Evolutionary conservation across 2,888 invertebrate species (phyloP).

Genomic region (Dasypolia templi): DNA sequence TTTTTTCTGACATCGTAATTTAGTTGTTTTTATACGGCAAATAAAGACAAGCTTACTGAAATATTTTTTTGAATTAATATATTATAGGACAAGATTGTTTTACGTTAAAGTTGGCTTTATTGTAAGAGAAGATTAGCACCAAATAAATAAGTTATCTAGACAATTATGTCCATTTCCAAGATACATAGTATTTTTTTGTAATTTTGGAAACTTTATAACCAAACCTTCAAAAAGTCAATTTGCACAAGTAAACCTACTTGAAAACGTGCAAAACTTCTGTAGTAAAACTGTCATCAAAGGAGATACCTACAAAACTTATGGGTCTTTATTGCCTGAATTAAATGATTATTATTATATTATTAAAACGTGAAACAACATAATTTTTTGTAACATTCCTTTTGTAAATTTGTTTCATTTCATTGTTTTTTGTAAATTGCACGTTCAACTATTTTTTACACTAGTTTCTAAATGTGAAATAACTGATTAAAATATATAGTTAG

Average conservation of each 20-base stretch:
- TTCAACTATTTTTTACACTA: too few relatives aligned
- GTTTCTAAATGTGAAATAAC: too few relatives aligned
- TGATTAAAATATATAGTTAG: too few relatives aligned
- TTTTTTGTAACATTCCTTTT: too few relatives aligned
- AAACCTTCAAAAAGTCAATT: background rate
- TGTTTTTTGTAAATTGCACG: too few relatives aligned
- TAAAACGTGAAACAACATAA: too few relatives aligned
- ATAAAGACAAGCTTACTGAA: conserved; percentile 15
- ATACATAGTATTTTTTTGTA: background rate
- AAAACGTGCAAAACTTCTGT: background rate
- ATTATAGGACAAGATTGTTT: background rate
- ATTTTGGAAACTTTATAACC: too few relatives aligned
- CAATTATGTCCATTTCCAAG: background rate
- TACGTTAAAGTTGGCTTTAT: background rate
- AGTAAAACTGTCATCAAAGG: too few relatives aligned
- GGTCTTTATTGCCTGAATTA: too few relatives aligned
- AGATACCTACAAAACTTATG: background rate
- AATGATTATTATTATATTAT: too few relatives aligned
- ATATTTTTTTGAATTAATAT: conserved; percentile 26
- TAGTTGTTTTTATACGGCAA: conserved; percentile 23
- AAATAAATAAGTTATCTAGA: background rate
- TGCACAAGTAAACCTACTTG: too few relatives aligned
- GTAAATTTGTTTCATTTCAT: too few relatives aligned
- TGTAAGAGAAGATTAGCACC: background rate
- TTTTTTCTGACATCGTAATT: conserved; percentile 12